phyloP scores from a whole-genome alignment of 2,113 vertebrate genomes.

The Empidonax traillii region DNA sequence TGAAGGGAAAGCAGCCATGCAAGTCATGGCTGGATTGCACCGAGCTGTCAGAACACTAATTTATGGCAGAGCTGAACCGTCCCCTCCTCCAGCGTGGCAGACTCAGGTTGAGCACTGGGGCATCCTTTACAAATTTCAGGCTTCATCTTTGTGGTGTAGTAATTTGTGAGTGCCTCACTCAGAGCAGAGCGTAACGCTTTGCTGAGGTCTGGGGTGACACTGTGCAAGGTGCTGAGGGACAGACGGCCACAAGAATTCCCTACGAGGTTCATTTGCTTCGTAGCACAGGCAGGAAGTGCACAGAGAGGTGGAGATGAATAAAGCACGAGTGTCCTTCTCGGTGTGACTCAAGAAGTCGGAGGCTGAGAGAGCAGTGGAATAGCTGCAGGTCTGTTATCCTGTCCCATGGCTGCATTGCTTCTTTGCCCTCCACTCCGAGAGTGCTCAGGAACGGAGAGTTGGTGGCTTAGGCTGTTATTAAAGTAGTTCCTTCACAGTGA shows the following conservation, averaged over 20 bases:
- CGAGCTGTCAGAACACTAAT: not conserved
- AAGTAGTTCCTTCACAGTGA: not conserved
- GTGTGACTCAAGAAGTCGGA: not conserved
- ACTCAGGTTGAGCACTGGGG: not conserved
- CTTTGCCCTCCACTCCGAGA: accelerated
- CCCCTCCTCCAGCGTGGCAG: not conserved
- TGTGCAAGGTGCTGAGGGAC: not conserved
- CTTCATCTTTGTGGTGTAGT: not conserved
- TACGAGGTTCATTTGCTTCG: not conserved
- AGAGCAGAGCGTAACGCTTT: not conserved
- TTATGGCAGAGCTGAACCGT: not conserved
- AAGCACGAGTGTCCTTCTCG: not conserved
- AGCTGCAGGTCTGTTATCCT: not conserved
- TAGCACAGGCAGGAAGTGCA: not conserved
- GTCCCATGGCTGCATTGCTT: not conserved
- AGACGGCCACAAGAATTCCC: not conserved
- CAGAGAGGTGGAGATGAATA: not conserved
- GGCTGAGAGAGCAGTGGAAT: not conserved
- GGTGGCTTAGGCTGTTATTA: not conserved
- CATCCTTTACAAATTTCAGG: not conserved
- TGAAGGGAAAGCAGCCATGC: slow-evolving; percentile 27
- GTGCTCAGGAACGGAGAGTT: accelerated
- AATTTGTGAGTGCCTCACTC: not conserved
- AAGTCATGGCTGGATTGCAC: slow-evolving; percentile 8
- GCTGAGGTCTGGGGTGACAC: not conserved